These are phyloP conservation scores for Karalla daura DNA, from an alignment of 2,797 vertebrate genomes.

Conservation along the genomic window DNA sequence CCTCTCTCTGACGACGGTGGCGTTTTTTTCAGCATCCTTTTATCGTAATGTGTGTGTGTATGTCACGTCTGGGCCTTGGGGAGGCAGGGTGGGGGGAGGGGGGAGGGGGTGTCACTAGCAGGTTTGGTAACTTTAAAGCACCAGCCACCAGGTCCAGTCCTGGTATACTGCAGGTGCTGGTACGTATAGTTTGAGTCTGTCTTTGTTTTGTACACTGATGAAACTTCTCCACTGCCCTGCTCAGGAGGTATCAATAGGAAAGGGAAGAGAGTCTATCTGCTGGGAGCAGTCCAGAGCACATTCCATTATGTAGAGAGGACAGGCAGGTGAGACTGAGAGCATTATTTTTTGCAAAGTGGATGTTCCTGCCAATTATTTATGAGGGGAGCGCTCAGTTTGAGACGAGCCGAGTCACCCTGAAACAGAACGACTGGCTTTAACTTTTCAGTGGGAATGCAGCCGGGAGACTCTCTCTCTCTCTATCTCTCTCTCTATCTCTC, in stretches of 20 bases:
- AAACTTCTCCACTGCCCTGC: constrained; percentile 50
- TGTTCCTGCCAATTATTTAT: constrained; percentile 43
- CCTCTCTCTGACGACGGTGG: constrained; percentile 85
- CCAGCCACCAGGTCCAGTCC: constrained; percentile 49
- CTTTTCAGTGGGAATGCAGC: constrained; percentile 20
- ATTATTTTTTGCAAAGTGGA: constrained; percentile 23
- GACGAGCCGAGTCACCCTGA: constrained; percentile 14
- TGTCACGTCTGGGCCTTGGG: constrained; percentile 43
- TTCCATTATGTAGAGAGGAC: constrained; percentile 68
- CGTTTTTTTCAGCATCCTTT: constrained; percentile 57
- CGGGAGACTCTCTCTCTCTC: too few relatives aligned
- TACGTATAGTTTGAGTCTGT: too few relatives aligned
- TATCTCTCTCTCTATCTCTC: too few relatives aligned
- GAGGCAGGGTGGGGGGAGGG: background rate
- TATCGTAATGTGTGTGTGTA: constrained; percentile 51
- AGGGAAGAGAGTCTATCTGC: constrained; percentile 36
- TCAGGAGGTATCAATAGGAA: constrained; percentile 44
- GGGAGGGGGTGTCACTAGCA: constrained; percentile 10
- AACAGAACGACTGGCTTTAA: constrained; percentile 27
- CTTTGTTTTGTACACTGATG: constrained; percentile 49
- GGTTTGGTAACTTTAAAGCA: constrained; percentile 18
- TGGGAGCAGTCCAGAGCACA: constrained; percentile 67
- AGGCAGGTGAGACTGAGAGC: constrained; percentile 42
- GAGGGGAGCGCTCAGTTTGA: constrained; percentile 36
- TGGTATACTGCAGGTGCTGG: constrained; percentile 54